phyloP scores from a whole-genome alignment of 2,113 vertebrate genomes.

The Neolamprologus variostigma region DNA sequence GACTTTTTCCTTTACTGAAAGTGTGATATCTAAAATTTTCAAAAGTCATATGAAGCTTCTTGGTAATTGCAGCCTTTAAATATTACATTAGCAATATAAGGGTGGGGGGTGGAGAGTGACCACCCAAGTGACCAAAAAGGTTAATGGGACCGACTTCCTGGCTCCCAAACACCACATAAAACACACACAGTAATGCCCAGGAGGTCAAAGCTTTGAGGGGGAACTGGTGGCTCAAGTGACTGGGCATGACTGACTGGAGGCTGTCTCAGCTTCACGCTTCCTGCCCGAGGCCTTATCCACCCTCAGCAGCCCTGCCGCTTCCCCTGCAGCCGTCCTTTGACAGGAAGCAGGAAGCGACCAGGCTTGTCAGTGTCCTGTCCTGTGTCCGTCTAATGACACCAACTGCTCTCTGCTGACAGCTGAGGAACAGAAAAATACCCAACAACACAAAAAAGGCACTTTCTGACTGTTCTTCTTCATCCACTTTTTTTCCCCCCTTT shows the following conservation, averaged over 20 bases:
- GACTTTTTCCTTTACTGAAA: neutral
- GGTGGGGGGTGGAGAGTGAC: neutral
- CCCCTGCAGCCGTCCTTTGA: constrained; percentile 49
- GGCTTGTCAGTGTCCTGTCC: constrained; percentile 36
- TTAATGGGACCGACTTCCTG: constrained; percentile 6
- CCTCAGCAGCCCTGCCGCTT: constrained; percentile 45
- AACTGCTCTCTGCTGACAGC: constrained; percentile 33
- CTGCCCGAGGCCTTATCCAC: constrained; percentile 58
- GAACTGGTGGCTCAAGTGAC: neutral
- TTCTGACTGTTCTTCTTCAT: neutral
- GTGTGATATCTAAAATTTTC: neutral
- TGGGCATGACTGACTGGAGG: constrained; percentile 33
- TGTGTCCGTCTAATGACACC: constrained; percentile 46
- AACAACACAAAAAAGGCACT: neutral
- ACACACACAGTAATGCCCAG: neutral
- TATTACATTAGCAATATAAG: neutral
- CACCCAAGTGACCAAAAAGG: neutral
- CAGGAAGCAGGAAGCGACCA: constrained; percentile 65
- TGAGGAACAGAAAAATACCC: neutral
- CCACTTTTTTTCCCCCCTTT: rapidly evolving
- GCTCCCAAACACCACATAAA: neutral
- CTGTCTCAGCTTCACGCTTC: constrained; percentile 47
- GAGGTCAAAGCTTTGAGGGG: constrained; percentile 16
- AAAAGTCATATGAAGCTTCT: neutral
- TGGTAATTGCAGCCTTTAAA: neutral